Evolutionary conservation across 2,797 vertebrate species (phyloP), one percentile per base, ranked within the genome.

Genomic region (Pipistrellus pygmaeus): DNA sequence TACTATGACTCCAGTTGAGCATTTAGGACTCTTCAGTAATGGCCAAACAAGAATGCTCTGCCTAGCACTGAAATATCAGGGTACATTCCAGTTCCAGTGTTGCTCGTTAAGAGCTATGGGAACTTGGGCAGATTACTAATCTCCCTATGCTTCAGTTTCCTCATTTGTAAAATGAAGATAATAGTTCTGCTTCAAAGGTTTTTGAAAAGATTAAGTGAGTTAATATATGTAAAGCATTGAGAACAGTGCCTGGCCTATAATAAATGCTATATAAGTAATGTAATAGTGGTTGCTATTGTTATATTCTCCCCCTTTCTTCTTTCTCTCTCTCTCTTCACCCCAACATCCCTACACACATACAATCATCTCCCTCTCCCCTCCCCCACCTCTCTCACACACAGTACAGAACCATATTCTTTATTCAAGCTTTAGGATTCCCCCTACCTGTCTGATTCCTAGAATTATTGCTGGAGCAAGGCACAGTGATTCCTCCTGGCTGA

Each of bases 141-240:
- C 44, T 89, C 66, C 66, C 57, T 35, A 72, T 51, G 38, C 32
- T 73, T 93, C 69, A 71, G 32, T 87, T 90, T 88, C 62, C 30
- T 73, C 69, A 84, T 57, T 77, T 95, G 20, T 84, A 89, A 85
- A 90, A 69, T 14, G 8, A 30, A 55, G 30, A 71, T 66, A 88
- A 88, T 6, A 76, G 23, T 78, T 73, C 25, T 93, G 85, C 9
- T 68, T 93, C 20, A 44, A 68, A n/a, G 87, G n/a, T 78, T 88
- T 95, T 85, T 90, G 15, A 85, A 46, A 92, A 51, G 48, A 95
- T 62, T 86, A 81, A 87, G 35, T 86, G 46, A 89, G 23, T 88
- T 90, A 75, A 85, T 30, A 35, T 68, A 78, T 51, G 15, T 46
- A 85, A 93, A 92, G 68, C 32, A 92, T 55, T 83, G 85, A 84